These are phyloP conservation scores for Austrofundulus limnaeus DNA, from an alignment of 2,113 vertebrate genomes.

Conservation along the genomic window DNA sequence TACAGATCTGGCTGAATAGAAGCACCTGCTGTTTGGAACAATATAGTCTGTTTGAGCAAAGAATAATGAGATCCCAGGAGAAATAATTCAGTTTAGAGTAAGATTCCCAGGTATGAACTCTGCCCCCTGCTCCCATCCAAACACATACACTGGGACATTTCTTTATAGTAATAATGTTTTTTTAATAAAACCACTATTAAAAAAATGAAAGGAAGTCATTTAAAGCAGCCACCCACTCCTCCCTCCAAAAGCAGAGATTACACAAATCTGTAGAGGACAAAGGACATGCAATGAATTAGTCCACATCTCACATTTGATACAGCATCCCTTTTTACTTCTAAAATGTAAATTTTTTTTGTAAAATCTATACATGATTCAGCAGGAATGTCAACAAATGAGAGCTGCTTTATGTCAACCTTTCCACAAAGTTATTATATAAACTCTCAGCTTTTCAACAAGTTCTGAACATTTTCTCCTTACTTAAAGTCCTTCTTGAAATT, in stretches of 20 bases:
- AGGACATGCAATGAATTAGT: no score
- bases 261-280: no score
- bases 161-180: slow-evolving; percentile 5
- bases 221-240: slow-evolving; percentile 11
- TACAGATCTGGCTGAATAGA: slow-evolving; percentile 7
- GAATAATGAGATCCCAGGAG: slow-evolving; percentile 73
- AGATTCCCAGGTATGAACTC: slow-evolving; percentile 29
- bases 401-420: no score
- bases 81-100: slow-evolving; percentile 19
- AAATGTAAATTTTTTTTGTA: no score
- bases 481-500: no score
- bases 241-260: not conserved
- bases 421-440: no score
- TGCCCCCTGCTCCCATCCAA: not conserved
- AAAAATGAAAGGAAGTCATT: slow-evolving; percentile 4
- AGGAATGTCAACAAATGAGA: not conserved
- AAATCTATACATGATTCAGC: not conserved
- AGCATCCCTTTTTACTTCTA: not conserved
- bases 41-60: slow-evolving; percentile 33
- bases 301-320: no score
- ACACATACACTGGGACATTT: slow-evolving; percentile 1
- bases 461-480: no score
- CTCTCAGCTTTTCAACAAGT: no score
- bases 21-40: slow-evolving; percentile 49
- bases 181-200: slow-evolving; percentile 14